Evolutionary conservation across 2,888 invertebrate species (phyloP).

Genomic region (Pseudanteris insignis): DNA sequence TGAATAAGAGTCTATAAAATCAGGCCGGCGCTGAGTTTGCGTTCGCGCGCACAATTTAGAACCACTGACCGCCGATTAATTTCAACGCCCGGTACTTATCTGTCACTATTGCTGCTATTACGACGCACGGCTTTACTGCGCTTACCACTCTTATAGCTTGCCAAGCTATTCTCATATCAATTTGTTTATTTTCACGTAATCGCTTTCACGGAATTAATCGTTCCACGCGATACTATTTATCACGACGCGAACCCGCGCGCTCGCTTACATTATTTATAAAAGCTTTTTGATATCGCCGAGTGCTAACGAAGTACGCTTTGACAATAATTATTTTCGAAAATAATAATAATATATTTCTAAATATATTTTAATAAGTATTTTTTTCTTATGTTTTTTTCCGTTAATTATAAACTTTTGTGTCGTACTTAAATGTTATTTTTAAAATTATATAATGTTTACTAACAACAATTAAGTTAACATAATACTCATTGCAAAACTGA

Average conservation of each 20-base stretch:
- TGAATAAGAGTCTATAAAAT: conserved; percentile 48
- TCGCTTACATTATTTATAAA: no score
- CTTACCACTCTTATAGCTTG: conserved; percentile 46
- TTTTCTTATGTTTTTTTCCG: no score
- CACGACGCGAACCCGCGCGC: conserved; percentile 15
- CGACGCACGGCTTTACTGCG: conserved; percentile 52
- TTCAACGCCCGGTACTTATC: conserved; percentile 55
- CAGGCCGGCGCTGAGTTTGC: conserved; percentile 35
- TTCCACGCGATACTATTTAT: conserved; percentile 25
- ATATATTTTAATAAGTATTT: no score
- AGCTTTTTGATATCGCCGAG: conserved; percentile 16
- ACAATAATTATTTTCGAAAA: conserved; percentile 27
- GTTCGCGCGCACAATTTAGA: conserved; percentile 56
- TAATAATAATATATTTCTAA: conserved; percentile 27
- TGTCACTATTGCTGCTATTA: conserved; percentile 55
- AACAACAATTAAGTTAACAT: no score
- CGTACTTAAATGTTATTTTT: no score
- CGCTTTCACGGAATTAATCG: conserved; percentile 38
- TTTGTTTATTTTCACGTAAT: conserved; percentile 41
- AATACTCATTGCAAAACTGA: no score
- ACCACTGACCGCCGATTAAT: conserved; percentile 57
- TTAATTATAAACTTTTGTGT: no score
- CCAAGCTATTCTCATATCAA: conserved; percentile 46
- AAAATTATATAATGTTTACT: no score
- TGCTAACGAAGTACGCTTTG: conserved; percentile 27